These are phyloP conservation scores for Drosophila kurseongensis DNA, from an alignment of 1,140 invertebrate genomes.

Conservation along the genomic window DNA sequence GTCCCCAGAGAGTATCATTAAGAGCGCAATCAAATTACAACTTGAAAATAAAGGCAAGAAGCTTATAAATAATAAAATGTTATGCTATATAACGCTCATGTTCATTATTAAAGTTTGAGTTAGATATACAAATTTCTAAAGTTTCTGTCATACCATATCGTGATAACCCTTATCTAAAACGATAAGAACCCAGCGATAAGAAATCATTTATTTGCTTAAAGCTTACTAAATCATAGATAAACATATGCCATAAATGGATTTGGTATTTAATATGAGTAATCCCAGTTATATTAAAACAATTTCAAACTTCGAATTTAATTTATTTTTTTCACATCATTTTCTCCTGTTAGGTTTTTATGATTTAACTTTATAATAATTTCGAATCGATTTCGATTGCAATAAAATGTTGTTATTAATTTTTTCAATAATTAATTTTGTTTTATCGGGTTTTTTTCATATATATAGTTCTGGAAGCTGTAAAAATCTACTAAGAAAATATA, in stretches of 20 bases:
- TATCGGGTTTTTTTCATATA: conserved; percentile 18
- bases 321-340: conserved; percentile 35
- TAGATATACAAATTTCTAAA: no score
- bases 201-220: conserved; percentile 9
- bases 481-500: conserved; percentile 81
- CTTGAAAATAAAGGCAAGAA: no score
- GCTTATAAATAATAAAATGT: no score
- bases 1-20: no score
- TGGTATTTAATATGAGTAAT: background rate
- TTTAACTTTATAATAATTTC: conserved; percentile 64
- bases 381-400: conserved; percentile 65
- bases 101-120: no score
- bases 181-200: conserved; percentile 1
- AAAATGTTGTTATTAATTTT: conserved; percentile 42
- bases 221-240: conserved; percentile 9
- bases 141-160: background rate
- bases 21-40: no score
- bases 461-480: conserved; percentile 68
- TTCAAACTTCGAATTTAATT: conserved; percentile 42
- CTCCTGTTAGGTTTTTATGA: conserved; percentile 31
- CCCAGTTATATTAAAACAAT: background rate
- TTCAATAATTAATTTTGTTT: conserved; percentile 2
- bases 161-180: conserved; percentile 13
- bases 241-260: background rate
- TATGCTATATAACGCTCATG: no score